Evolutionary conservation across 2,888 invertebrate species (phyloP).

Genomic region (Pyrrhia umbra): DNA sequence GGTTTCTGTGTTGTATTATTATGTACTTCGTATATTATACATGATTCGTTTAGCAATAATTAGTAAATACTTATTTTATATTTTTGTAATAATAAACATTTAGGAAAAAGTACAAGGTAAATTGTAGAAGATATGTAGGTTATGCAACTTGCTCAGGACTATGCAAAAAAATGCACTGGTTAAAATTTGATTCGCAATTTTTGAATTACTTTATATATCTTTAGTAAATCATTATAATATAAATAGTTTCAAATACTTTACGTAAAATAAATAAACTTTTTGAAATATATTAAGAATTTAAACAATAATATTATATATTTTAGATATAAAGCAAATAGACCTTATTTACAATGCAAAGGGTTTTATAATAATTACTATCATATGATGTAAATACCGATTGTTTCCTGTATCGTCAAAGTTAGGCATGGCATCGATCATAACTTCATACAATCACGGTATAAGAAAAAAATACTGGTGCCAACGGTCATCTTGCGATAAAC

Average conservation of each 20-base stretch:
- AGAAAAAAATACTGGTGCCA: not conserved
- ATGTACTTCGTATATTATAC: constrained; percentile 31
- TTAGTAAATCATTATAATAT: constrained; percentile 6
- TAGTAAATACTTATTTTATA: constrained; percentile 48
- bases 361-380: constrained; percentile 29
- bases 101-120: constrained; percentile 55
- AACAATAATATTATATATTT: constrained; percentile 10
- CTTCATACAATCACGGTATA: constrained; percentile 6
- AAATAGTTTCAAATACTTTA: constrained; percentile 25
- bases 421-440: constrained; percentile 36
- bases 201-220: not conserved
- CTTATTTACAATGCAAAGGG: constrained; percentile 51
- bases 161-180: constrained; percentile 20
- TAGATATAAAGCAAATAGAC: constrained; percentile 27
- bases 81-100: constrained; percentile 33
- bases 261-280: constrained; percentile 10
- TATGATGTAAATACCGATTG: constrained; percentile 29
- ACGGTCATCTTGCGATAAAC: not conserved
- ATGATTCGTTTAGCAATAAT: constrained; percentile 22
- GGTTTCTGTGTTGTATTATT: constrained; percentile 52
- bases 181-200: constrained; percentile 11
- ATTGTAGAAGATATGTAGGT: constrained; percentile 62
- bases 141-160: constrained; percentile 32
- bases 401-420: constrained; percentile 52
- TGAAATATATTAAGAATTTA: constrained; percentile 24